Evolutionary conservation across 1,140 invertebrate genomes (phyloP).

Genomic region (Eulimnadia texana): DNA sequence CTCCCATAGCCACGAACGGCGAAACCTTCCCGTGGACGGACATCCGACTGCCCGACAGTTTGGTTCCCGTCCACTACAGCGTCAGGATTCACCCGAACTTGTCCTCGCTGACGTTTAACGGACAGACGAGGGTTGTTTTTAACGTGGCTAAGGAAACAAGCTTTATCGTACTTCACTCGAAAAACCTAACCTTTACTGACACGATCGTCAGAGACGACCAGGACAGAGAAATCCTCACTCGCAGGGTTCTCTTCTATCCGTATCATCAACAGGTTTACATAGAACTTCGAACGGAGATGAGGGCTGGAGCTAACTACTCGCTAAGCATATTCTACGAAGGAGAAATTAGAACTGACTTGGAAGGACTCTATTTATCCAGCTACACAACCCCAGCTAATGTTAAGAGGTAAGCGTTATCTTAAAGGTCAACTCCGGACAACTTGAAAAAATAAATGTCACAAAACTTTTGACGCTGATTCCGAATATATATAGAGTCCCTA

Average conservation of each 20-base stretch:
- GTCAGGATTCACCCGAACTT: conserved; percentile 86
- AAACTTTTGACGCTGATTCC: too few species aligned
- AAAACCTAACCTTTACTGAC: conserved; percentile 75
- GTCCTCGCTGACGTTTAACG: conserved; percentile 72
- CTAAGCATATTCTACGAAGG: conserved; percentile 70
- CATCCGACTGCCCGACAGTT: conserved; percentile 62
- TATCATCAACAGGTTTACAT: conserved; percentile 72
- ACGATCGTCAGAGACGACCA: conserved; percentile 43
- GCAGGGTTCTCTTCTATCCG: conserved; percentile 59
- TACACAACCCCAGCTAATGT: conserved; percentile 58
- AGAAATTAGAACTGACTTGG: conserved; percentile 56
- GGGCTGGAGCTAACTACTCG: conserved; percentile 60
- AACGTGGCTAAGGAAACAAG: conserved; percentile 62
- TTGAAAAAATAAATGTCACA: too few species aligned
- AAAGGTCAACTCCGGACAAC: too few species aligned
- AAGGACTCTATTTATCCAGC: conserved; percentile 84
- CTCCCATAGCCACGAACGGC: conserved; percentile 43
- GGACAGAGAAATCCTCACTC: conserved; percentile 40
- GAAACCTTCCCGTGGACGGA: conserved; percentile 79
- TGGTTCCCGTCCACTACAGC: conserved; percentile 69
- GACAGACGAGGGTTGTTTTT: conserved; percentile 33
- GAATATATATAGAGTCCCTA: too few species aligned
- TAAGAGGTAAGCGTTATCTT: conserved; percentile 55
- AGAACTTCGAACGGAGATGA: conserved; percentile 44
- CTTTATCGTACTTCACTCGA: conserved; percentile 79